Conservation (phyloP, 2,113 vertebrate genomes). For the Nymphicus hollandicus region DNA sequence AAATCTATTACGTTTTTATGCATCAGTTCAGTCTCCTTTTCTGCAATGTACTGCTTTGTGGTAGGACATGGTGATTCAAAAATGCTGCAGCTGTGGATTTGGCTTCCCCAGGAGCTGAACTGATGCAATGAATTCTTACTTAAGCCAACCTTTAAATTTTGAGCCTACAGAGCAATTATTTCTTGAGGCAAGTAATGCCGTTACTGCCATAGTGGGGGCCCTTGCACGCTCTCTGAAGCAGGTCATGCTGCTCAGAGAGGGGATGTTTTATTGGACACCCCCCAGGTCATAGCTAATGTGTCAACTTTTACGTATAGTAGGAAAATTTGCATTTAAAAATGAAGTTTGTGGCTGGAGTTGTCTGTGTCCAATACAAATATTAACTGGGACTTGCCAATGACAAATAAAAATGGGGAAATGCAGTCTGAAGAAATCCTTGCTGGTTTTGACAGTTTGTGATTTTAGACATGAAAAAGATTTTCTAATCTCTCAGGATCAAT, state of each 20-base stretch:
- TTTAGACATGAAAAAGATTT: background rate
- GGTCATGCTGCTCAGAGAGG: background rate
- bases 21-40: constrained; percentile 24
- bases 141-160: constrained; percentile 10
- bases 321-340: background rate
- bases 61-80: background rate
- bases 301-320: background rate
- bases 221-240: background rate
- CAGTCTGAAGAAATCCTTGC: background rate
- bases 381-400: background rate
- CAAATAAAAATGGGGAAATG: background rate
- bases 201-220: background rate
- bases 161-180: background rate
- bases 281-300: background rate
- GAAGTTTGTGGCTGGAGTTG: background rate
- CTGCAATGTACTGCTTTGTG: background rate
- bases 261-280: background rate
- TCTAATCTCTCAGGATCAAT: background rate
- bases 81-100: background rate
- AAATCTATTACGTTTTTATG: constrained; percentile 50
- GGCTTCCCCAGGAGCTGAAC: background rate
- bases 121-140: constrained; percentile 19
- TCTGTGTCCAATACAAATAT: background rate
- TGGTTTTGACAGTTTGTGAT: background rate
- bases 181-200: background rate